Base-by-base conservation (phyloP, 2,797 vertebrate species). In the Bradypus variegatus region DNA sequence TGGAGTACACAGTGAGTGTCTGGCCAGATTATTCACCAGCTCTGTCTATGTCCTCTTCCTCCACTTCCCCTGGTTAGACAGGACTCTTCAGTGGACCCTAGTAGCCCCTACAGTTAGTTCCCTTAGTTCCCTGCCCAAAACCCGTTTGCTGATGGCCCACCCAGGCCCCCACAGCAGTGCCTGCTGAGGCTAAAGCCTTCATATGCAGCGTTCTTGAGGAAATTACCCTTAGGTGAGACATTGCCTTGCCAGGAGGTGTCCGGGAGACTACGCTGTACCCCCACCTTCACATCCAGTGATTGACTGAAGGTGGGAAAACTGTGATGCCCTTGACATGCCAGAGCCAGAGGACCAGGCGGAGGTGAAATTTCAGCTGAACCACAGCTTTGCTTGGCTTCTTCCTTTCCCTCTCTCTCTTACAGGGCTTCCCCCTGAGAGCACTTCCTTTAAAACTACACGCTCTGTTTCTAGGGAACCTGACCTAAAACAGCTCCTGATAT, bases 61-160 rank as follows among this genome's bases (percentile, higher is more conserved):
- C n/a, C 53, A 7, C 2, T 6, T 6, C 12, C 14, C 36, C 1
- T 14, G 0, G 25, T 8, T 11, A 18, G 16, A 1, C 41, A 33
- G 7, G 0, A 2, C 48, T 31, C 15, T 5, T 27, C 29, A 41
- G 21, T 25, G 0, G 10, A 5, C 16, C 36, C 38, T 12, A 16
- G 45, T 3, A 31, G 69, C 69, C 69, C 69, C 69, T 14, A 15
- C 1, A 23, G 19, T 10, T 5, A 21, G 8, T 13, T 15, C 45
- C 3, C 33, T 6, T 8, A 5, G 4, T 3, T 29, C 70, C 38
- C 50, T 8, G 11, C 48, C 64, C 60, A 1, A 70, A 41, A 27
- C 29, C 65, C 67, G 69, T 55, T 36, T 15, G 58, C 36, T 23
- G 45, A 58, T 2, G 21, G 12, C 8, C 2, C 5, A 1, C 8